Percentiles rank a stretch among this genome's conserved stretches.
Conservation (phyloP, 2,113 vertebrate species). For the Poecilia latipinna region DNA sequence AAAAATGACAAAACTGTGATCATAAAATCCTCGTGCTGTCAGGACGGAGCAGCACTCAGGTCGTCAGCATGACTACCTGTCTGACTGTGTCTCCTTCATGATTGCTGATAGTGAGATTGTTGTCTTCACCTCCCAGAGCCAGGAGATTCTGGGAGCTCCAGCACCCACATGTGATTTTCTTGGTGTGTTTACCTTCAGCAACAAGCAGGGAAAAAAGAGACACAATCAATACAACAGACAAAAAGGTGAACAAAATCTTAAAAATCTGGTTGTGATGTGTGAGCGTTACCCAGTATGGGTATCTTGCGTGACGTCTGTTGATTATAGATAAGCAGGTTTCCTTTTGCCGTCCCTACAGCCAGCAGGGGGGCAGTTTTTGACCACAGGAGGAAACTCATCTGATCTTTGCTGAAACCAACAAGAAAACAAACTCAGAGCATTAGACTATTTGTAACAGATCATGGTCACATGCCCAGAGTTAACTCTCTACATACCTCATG, state of each 20-base stretch:
- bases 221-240: background rate
- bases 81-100: conserved; percentile 95
- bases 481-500: conserved; percentile 84
- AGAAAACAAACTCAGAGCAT: background rate
- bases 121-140: conserved; percentile 94
- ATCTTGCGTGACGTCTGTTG: conserved; percentile 96
- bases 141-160: conserved; percentile 94
- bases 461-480: background rate
- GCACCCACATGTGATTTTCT: conserved; percentile 93
- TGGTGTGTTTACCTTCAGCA: conserved; percentile 92
- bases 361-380: conserved; percentile 89
- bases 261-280: background rate
- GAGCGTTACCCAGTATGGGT: conserved; percentile 88
- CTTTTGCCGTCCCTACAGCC: conserved; percentile 93
- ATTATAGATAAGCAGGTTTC: conserved; percentile 97
- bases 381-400: conserved; percentile 93
- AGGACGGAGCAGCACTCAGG: background rate
- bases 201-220: background rate
- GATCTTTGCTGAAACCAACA: conserved; percentile 81
- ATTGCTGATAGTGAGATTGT: conserved; percentile 91
- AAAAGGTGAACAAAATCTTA: background rate
- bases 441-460: background rate
- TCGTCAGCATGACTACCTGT: conserved; percentile 81
- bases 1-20: background rate
- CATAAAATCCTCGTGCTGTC: background rate